A percentile compares a stretch with the other conserved stretches of the same genome.
phyloP scores from a whole-genome alignment of 2,113 vertebrate species.

The Leiothrix lutea region DNA sequence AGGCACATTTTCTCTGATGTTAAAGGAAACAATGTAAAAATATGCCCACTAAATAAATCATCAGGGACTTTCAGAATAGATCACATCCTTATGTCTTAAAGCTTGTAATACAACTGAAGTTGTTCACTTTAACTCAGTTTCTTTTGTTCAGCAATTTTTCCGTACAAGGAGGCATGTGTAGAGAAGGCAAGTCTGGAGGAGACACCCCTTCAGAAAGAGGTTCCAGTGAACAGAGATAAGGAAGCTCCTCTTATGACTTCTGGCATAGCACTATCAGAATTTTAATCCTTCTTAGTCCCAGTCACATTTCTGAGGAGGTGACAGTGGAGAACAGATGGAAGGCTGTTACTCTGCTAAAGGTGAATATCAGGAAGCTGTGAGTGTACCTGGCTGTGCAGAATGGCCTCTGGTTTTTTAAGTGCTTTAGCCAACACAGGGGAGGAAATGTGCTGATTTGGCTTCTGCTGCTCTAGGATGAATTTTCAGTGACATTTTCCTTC shows the following conservation, averaged over 20 bases:
- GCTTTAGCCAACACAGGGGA: not conserved
- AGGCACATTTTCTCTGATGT: conserved; percentile 46
- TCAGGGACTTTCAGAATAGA: conserved; percentile 45
- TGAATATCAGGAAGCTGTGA: not conserved
- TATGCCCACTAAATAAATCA: conserved; percentile 61
- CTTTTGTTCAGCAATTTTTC: conserved; percentile 48
- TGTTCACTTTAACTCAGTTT: conserved; percentile 16
- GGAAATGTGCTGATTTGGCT: not conserved
- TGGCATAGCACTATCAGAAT: not conserved
- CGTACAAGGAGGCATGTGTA: not conserved
- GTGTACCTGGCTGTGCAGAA: not conserved
- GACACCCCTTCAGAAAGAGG: not conserved
- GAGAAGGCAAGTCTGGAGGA: not conserved
- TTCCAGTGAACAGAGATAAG: not conserved
- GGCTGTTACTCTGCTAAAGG: not conserved
- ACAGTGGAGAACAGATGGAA: not conserved
- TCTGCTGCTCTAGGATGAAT: not conserved
- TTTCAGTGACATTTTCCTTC: not conserved
- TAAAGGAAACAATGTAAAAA: conserved; percentile 65
- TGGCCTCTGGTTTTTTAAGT: not conserved
- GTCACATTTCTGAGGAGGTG: not conserved
- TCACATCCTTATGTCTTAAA: conserved; percentile 29
- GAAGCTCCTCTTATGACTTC: not conserved
- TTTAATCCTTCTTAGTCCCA: not conserved
- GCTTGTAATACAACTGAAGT: conserved; percentile 40